Conservation (phyloP, 1,140 invertebrate genomes). For the Eciton burchellii region DNA sequence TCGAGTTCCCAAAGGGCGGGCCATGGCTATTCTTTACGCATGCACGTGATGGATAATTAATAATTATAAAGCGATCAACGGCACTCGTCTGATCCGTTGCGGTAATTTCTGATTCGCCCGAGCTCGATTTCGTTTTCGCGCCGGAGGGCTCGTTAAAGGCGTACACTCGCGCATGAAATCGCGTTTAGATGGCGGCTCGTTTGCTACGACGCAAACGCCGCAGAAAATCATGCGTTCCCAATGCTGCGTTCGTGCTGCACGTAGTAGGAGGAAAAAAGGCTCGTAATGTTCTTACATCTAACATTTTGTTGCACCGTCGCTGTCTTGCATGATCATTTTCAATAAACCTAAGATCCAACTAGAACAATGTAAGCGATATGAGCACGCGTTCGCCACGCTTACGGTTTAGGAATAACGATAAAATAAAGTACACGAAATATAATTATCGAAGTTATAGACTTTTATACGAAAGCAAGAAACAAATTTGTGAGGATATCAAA, state of each 20-base stretch:
- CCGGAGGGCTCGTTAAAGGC: conserved; percentile 41
- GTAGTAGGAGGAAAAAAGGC: background rate
- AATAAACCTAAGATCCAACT: conserved; percentile 4
- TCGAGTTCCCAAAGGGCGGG: conserved; percentile 48
- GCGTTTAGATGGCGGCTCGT: conserved; percentile 22
- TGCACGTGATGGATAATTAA: conserved; percentile 60
- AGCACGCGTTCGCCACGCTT: background rate
- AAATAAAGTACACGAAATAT: too few relatives aligned
- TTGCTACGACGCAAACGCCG: background rate
- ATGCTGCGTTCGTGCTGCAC: background rate
- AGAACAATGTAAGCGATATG: background rate
- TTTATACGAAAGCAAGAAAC: background rate
- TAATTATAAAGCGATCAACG: conserved; percentile 69
- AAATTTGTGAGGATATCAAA: background rate
- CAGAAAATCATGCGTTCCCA: background rate
- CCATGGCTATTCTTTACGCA: conserved; percentile 33
- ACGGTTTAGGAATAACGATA: background rate
- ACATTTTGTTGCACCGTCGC: background rate
- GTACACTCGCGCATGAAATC: conserved; percentile 14
- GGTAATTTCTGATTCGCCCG: conserved; percentile 46
- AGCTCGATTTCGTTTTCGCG: conserved; percentile 29
- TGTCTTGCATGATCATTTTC: background rate
- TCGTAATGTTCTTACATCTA: background rate
- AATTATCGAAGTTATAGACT: too few relatives aligned
- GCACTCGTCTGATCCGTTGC: conserved; percentile 21